These are phyloP conservation scores for Helicoverpa assulta DNA, from an alignment of 2,888 invertebrate genomes.

Conservation along the genomic window DNA sequence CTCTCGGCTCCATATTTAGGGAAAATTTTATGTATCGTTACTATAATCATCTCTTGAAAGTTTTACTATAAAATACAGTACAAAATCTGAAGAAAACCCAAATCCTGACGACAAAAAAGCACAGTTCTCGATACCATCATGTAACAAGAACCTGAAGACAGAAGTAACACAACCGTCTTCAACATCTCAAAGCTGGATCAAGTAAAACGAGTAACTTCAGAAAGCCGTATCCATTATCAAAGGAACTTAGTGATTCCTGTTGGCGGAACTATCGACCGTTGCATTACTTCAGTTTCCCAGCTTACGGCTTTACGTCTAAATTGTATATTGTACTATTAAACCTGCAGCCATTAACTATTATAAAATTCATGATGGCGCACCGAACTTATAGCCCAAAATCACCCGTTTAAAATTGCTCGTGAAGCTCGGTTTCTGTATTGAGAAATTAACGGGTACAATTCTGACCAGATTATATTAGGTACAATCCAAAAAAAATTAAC, in stretches of 20 bases:
- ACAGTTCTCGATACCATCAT: neutral
- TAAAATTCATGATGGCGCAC: conserved; percentile 62
- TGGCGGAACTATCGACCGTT: conserved; percentile 67
- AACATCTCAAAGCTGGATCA: conserved; percentile 35
- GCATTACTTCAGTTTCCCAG: conserved; percentile 65
- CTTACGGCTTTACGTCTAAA: conserved; percentile 61
- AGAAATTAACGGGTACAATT: conserved; percentile 9
- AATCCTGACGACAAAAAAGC: neutral
- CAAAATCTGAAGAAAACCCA: neutral
- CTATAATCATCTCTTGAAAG: neutral
- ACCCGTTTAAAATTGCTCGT: conserved; percentile 41
- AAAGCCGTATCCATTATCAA: conserved; percentile 66
- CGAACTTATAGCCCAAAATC: conserved; percentile 56
- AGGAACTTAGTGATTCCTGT: conserved; percentile 53
- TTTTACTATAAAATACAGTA: neutral
- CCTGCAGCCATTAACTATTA: conserved; percentile 50
- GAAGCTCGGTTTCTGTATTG: conserved; percentile 35
- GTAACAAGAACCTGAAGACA: conserved; percentile 17
- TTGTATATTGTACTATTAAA: conserved; percentile 68
- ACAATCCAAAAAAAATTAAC: too few species aligned
- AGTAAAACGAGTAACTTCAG: conserved; percentile 58
- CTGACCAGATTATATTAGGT: too few species aligned
- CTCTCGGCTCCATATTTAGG: neutral
- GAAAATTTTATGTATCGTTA: neutral
- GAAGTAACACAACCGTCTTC: conserved; percentile 10